Evolutionary conservation across 2,888 invertebrate species (phyloP), one percentile per base, ranked within the genome.

Genomic region (Phyllotreta striolata): DNA sequence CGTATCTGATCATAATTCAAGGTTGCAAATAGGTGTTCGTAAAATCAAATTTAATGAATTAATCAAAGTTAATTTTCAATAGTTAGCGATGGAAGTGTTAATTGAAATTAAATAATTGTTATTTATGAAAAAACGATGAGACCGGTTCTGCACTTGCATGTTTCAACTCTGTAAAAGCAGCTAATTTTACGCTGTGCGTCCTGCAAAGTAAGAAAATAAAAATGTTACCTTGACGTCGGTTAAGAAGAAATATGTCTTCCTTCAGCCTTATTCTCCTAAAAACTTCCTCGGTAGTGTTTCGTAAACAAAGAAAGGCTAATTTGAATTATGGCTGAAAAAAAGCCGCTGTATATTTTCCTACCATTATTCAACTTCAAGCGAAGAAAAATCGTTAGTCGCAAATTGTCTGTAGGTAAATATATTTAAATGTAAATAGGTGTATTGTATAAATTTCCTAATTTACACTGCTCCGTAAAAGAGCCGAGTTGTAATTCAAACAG

Each of bases 141-240:
- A 4, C 47, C 58, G 1, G 8, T n/a, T 9, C 51, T 49, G 58
- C 7, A 9, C 70, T 74, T 71, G 74, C 75, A 73, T 73, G 74
- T 74, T 72, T 66, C 66, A 54, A 67, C 58, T 64, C 70, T 70
- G 72, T 73, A 72, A 73, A 75, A 74, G 73, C 71, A 70, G 70
- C 73, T 75, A 74, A 75, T 76, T 76, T 75, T 73, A 76, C 73
- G 73, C 71, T 69, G 63, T 68, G 61, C 72, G 71, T 70, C 66
- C 67, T 55, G 63, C 56, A 70, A 71, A 66, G 71, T 65, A 65
- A 66, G 67, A 67, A 70, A 73, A 71, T 70, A 71, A 70, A 67
- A 59, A 59, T 59, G 67, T 66, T 69, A 63, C 56, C 58, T 64
- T 64, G 55, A 64, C 57, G 67, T 64, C 70, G 64, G 66, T 60